Percentiles rank a stretch among this genome's conserved stretches.
Evolutionary conservation across 2,113 vertebrate genomes (phyloP).

Genomic region (Xenopus borealis): DNA sequence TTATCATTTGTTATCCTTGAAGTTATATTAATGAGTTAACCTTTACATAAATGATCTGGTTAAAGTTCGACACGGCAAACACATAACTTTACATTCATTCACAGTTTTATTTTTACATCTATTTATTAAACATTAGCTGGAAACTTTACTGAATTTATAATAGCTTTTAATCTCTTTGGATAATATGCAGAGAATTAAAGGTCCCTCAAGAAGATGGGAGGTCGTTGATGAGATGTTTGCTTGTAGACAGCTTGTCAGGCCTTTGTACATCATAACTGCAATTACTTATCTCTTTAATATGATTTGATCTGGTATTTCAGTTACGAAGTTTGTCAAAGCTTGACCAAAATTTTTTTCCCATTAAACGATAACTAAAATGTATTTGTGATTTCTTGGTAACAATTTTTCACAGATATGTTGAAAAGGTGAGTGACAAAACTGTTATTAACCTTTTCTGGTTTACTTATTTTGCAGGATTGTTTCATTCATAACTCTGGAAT

Average conservation of each 20-base stretch:
- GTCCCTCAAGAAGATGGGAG: slow-evolving; percentile 20
- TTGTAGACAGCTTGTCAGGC: slow-evolving; percentile 26
- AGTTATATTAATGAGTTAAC: background rate
- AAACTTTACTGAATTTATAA: background rate
- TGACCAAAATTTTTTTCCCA: slow-evolving; percentile 14
- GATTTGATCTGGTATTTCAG: slow-evolving; percentile 29
- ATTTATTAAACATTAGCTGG: background rate
- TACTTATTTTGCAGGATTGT: background rate
- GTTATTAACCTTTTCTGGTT: slow-evolving; percentile 28
- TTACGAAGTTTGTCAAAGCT: slow-evolving; percentile 1
- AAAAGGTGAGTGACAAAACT: slow-evolving; percentile 7
- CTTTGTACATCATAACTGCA: slow-evolving; percentile 29
- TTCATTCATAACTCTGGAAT: too few relatives aligned
- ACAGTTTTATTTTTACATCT: slow-evolving; percentile 13
- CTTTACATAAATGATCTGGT: background rate
- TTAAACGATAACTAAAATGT: slow-evolving; percentile 36
- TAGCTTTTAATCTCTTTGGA: background rate
- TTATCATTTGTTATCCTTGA: background rate
- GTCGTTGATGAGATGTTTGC: slow-evolving; percentile 7
- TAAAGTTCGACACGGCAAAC: background rate
- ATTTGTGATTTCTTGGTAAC: slow-evolving; percentile 30
- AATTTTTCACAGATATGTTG: slow-evolving; percentile 25
- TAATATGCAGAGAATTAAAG: slow-evolving; percentile 21
- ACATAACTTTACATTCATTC: background rate
- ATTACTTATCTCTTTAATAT: slow-evolving; percentile 34